Percentiles rank a stretch among this genome's conserved stretches.
Evolutionary conservation across 2,113 vertebrate genomes (phyloP).

Genomic region (Trinectes maculatus): DNA sequence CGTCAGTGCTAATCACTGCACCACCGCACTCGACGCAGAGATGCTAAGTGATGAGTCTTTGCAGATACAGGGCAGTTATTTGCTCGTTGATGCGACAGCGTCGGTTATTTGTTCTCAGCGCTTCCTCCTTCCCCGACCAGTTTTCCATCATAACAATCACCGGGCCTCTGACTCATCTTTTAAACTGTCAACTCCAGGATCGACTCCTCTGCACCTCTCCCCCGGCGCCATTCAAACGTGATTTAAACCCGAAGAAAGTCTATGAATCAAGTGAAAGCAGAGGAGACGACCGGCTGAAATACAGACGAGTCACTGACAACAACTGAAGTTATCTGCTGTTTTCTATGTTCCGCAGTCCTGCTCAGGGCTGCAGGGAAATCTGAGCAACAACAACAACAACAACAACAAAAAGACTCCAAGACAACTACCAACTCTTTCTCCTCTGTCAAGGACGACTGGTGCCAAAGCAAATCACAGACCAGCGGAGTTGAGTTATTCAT

Average conservation of each 20-base stretch:
- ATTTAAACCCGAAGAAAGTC: background rate
- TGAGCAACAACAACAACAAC: background rate
- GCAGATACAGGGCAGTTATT: background rate
- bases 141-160: constrained; percentile 15
- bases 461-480: background rate
- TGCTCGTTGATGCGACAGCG: background rate
- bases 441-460: background rate
- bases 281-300: background rate
- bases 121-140: background rate
- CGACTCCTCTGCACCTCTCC: constrained; percentile 12
- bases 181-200: constrained; percentile 9
- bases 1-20: background rate
- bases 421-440: background rate
- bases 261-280: background rate
- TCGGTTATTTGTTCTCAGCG: background rate
- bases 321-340: background rate
- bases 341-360: background rate
- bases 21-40: background rate
- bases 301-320: background rate
- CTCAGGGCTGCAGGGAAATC: background rate
- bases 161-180: constrained; percentile 20
- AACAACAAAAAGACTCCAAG: background rate
- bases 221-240: constrained; percentile 5
- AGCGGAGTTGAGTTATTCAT: background rate
- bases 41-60: background rate